Base-by-base conservation (phyloP, 2,113 vertebrate species). In the Apaloderma vittatum region DNA sequence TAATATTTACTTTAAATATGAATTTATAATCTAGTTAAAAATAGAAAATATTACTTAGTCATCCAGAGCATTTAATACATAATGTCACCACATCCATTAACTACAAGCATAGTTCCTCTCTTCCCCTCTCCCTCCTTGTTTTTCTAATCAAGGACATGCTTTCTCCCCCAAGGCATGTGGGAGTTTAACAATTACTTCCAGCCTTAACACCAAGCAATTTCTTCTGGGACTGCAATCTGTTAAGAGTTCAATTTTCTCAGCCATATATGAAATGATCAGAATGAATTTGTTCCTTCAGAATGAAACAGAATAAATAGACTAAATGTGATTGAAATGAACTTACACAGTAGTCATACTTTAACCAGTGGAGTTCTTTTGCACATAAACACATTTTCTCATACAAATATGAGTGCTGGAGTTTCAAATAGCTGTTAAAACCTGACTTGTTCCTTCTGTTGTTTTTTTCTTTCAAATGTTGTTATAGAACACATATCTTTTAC, bases 111-210 rank as follows among this genome's bases (percentile, higher is more conserved):
- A 45, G 17, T 51, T 79, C 43, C 27, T 71, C 11, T 16, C 49
- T 37, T 68, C 8, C 20, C 29, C 45, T 83, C 61, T 46, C 34
- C 91, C 86, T 68, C 86, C 67, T 89, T 98, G 93, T 97, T 98
- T 98, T 98, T 97, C 96, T 98, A 98, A 98, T 98, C 97, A 98
- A 98, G 97, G 97, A 96, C 97, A 95, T 63, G 78, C 90, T 96
- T 98, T 97, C 67, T 97, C 79, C 97, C 97, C 61, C 80, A 96
- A 98, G 97, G 96, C 95, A 97, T 72, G 89, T 96, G 96, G 94
- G 97, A 98, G 94, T 98, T 98, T 98, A 98, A 98, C 97, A 98
- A 98, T 98, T 98, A 98, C 97, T 98, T 98, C 98, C 93, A 95
- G 96, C 95, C 98, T 95, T 98, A 98, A 97, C 96, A 97, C 94